Conservation (phyloP, 64 coral and sea anemone species). For the Montipora foliosa region DNA sequence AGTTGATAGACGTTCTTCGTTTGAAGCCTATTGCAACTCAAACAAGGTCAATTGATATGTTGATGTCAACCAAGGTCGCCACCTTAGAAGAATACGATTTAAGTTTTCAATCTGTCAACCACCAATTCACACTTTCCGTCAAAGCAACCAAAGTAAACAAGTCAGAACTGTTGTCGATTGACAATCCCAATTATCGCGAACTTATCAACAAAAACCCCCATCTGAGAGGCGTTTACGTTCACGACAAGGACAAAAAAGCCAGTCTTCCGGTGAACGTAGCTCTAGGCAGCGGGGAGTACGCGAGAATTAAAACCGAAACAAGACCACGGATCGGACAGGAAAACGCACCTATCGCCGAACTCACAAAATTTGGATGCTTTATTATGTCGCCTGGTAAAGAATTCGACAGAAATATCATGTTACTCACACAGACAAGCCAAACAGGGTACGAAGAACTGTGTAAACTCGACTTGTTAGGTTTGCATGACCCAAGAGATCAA, state of each 20-base stretch:
- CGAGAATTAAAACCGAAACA: no score
- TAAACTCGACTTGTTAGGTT: conserved; percentile 37
- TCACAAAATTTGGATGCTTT: not conserved
- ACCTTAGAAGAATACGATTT: not conserved
- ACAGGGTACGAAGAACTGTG: conserved; percentile 22
- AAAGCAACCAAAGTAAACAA: not conserved
- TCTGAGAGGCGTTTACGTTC: no score
- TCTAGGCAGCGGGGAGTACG: no score
- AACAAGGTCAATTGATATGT: conserved; percentile 31
- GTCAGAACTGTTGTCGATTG: conserved; percentile 55
- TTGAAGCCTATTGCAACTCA: not conserved
- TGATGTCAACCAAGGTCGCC: conserved; percentile 22
- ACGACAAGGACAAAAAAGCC: no score
- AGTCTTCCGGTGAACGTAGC: no score
- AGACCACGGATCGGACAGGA: no score
- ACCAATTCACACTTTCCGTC: conserved; percentile 5
- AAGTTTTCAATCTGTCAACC: not conserved
- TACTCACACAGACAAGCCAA: not conserved
- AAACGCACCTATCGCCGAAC: no score
- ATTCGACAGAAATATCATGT: not conserved
- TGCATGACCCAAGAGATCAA: not conserved
- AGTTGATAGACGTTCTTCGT: conserved; percentile 27
- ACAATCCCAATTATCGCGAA: conserved; percentile 50
- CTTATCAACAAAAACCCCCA: not conserved
- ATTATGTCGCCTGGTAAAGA: conserved; percentile 26